A percentile compares a stretch with the other conserved stretches of the same genome.
Evolutionary conservation across 2,113 vertebrate species (phyloP).

Genomic region (Pachycephala philippinensis): DNA sequence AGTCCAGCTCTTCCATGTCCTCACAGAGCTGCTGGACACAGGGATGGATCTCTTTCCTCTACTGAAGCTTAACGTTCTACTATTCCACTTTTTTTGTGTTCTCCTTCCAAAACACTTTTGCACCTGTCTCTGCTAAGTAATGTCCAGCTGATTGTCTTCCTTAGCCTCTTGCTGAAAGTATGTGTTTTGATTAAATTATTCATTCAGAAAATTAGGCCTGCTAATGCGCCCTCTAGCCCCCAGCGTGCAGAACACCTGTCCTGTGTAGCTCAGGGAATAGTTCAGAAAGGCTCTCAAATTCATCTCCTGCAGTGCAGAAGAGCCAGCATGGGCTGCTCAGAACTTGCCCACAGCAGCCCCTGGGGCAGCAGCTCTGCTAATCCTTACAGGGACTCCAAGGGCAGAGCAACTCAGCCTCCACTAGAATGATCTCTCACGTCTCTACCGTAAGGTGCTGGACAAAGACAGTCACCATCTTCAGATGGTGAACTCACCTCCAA

Average conservation of each 20-base stretch:
- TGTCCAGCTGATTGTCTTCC: neutral
- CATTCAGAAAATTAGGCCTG: neutral
- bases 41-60: neutral
- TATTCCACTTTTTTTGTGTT: neutral
- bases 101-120: neutral
- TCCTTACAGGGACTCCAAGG: neutral
- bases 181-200: neutral
- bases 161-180: neutral
- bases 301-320: neutral
- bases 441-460: neutral
- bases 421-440: accelerated
- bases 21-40: neutral
- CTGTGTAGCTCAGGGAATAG: neutral
- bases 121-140: neutral
- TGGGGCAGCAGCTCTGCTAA: neutral
- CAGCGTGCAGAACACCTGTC: neutral
- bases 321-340: neutral
- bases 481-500: neutral
- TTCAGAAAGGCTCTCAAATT: neutral
- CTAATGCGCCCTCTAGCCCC: neutral
- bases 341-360: accelerated
- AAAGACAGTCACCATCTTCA: neutral
- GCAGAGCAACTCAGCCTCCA: neutral
- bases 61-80: neutral
- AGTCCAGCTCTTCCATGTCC: slow-evolving; percentile 6